Percentiles rank a stretch among this genome's conserved stretches.
phyloP scores from a whole-genome alignment of 2,888 invertebrate genomes.

The Dinocampus coccinellae region DNA sequence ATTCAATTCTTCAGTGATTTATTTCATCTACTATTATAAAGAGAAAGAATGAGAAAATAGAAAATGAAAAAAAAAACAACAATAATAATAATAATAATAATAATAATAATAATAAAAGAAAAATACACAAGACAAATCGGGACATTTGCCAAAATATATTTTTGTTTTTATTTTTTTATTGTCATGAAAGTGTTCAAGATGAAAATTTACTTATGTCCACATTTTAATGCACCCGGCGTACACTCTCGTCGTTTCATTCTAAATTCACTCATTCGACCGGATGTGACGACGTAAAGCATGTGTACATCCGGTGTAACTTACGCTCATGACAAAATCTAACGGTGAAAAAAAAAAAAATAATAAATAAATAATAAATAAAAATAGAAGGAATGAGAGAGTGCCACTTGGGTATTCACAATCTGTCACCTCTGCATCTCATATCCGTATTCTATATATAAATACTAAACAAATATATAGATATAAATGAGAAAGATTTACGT shows the following conservation, averaged over 20 bases:
- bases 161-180: too few relatives aligned
- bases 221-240: background rate
- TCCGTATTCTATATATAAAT: background rate
- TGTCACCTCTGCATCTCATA: conserved; percentile 20
- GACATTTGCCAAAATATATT: too few relatives aligned
- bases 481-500: background rate
- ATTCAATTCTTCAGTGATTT: too few relatives aligned
- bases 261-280: conserved; percentile 26
- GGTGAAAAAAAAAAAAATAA: conserved; percentile 5
- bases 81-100: too few relatives aligned
- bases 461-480: background rate
- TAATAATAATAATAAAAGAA: too few relatives aligned
- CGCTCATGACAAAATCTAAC: conserved; percentile 4
- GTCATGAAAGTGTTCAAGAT: too few relatives aligned
- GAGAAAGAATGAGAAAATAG: too few relatives aligned
- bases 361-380: too few relatives aligned
- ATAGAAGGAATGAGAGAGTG: conserved; percentile 14
- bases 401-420: conserved; percentile 31
- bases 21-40: too few relatives aligned
- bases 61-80: too few relatives aligned
- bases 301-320: conserved; percentile 29
- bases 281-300: conserved; percentile 27
- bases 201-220: background rate
- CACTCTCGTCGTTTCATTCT: background rate
- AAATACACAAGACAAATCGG: too few relatives aligned